These are phyloP conservation scores for Ptyas mucosa DNA, from an alignment of 2,113 vertebrate species.

Conservation along the genomic window DNA sequence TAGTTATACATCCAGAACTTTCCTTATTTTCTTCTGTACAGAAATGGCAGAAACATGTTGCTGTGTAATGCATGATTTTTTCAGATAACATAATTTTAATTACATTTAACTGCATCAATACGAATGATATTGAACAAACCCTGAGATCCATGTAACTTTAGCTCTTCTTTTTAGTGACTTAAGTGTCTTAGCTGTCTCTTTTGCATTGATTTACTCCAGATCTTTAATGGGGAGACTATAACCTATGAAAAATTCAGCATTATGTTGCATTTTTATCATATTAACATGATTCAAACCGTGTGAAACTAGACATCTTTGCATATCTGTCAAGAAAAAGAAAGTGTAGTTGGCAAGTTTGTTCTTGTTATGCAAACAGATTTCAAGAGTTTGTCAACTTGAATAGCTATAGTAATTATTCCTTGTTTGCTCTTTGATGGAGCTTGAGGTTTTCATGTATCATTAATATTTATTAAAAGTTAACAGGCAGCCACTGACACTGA, in stretches of 20 bases:
- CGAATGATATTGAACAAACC: background rate
- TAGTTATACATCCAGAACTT: background rate
- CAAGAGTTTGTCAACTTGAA: slow-evolving; percentile 10
- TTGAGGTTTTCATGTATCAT: background rate
- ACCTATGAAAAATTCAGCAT: background rate
- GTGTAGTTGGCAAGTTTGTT: slow-evolving; percentile 2
- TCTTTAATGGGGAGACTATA: background rate
- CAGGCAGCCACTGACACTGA: background rate
- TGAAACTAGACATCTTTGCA: slow-evolving; percentile 16
- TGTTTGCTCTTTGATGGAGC: slow-evolving; percentile 16
- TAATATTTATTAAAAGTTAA: slow-evolving; percentile 11
- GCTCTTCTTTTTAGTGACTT: background rate
- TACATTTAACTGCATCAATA: no score
- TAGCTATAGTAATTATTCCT: background rate
- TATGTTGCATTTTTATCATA: slow-evolving; percentile 3
- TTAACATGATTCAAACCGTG: background rate
- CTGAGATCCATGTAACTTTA: background rate
- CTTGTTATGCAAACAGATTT: background rate
- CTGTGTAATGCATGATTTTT: no score
- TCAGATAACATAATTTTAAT: no score
- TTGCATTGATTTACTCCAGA: background rate
- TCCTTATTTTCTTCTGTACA: background rate
- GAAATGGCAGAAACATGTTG: background rate
- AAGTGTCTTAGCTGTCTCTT: background rate
- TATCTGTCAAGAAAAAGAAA: background rate